Conservation (phyloP, 2,797 vertebrate species). For the Heliangelus exortis region DNA sequence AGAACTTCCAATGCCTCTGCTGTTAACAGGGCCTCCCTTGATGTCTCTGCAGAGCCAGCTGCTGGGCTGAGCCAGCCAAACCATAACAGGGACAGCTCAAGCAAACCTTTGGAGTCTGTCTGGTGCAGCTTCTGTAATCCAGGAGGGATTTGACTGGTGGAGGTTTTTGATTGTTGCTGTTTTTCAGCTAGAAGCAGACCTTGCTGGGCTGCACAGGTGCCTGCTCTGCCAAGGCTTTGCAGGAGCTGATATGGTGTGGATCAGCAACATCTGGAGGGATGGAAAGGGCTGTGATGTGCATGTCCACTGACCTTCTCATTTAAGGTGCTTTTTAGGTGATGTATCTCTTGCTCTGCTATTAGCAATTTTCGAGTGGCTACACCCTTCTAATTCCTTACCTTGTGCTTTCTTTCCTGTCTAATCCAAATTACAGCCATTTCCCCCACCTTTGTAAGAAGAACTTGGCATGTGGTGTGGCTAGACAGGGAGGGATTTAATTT, state of each 20-base stretch:
- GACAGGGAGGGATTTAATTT: background rate
- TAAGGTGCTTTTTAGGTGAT: background rate
- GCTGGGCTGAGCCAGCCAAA: background rate
- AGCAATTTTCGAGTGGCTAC: background rate
- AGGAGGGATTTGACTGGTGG: background rate
- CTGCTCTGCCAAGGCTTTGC: background rate
- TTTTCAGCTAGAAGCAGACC: background rate
- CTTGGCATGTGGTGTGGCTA: accelerated
- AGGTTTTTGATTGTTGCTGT: background rate
- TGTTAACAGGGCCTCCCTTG: background rate
- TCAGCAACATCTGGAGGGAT: background rate
- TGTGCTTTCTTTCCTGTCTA: background rate
- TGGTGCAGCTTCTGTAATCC: background rate
- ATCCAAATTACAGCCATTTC: background rate
- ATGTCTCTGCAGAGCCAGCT: background rate
- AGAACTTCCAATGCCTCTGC: background rate
- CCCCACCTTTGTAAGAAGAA: background rate
- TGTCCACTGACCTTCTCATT: background rate
- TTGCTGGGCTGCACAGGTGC: background rate
- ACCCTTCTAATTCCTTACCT: background rate
- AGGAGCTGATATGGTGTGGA: background rate
- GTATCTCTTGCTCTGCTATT: background rate
- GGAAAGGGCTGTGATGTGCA: background rate
- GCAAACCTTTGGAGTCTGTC: background rate
- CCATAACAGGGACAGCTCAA: background rate